Conservation (phyloP, 1,140 invertebrate genomes). For the Telenomus remus region DNA sequence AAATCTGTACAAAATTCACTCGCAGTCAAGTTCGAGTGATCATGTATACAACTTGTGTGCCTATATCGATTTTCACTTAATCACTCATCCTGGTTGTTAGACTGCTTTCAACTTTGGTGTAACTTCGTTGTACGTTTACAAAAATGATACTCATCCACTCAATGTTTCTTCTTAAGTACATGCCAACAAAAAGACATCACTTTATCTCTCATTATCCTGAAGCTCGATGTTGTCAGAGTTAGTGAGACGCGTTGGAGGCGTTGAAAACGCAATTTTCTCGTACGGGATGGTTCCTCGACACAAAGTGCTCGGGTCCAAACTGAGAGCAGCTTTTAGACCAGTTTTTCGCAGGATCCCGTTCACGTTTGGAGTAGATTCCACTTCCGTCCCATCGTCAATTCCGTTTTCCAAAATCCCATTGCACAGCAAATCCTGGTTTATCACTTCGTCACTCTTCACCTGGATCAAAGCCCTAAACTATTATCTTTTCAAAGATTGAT, state of each 20-base stretch:
- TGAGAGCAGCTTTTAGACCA: constrained; percentile 73
- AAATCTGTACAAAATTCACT: no score
- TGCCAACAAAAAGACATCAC: constrained; percentile 20
- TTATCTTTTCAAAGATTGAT: not conserved
- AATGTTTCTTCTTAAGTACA: constrained; percentile 7
- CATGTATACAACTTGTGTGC: no score
- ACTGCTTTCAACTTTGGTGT: no score
- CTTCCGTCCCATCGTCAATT: no score
- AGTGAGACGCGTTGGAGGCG: constrained; percentile 62
- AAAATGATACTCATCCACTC: not conserved
- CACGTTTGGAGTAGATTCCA: constrained; percentile 30
- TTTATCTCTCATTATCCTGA: constrained; percentile 56
- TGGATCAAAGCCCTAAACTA: no score
- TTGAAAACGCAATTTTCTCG: constrained; percentile 70
- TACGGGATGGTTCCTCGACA: constrained; percentile 68
- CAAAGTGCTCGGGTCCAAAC: constrained; percentile 74
- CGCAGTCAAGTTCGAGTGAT: no score
- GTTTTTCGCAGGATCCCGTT: constrained; percentile 71
- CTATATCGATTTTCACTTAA: no score
- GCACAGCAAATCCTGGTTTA: constrained; percentile 2
- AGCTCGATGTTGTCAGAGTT: constrained; percentile 66
- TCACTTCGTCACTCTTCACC: no score
- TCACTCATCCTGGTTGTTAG: no score
- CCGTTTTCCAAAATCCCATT: no score
- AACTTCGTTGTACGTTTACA: no score